A percentile compares a stretch with the other conserved stretches of the same genome.
phyloP scores from a whole-genome alignment of 1,140 invertebrate genomes.

The Carcinoscorpius rotundicauda region DNA sequence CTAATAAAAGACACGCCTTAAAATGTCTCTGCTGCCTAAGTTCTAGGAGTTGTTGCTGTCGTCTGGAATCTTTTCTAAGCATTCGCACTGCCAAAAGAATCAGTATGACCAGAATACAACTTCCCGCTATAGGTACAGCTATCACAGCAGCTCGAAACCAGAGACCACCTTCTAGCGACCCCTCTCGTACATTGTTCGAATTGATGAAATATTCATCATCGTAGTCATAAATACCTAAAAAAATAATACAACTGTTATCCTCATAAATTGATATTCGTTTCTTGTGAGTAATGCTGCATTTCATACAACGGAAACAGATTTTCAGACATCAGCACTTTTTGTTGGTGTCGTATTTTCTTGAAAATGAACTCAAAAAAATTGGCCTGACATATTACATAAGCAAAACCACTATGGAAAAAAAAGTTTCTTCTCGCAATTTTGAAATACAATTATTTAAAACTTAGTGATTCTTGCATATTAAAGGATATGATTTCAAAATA shows the following conservation, averaged over 20 bases:
- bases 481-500: neutral
- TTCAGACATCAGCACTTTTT: too few species aligned
- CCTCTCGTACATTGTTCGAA: neutral
- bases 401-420: neutral
- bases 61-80: conserved; percentile 41
- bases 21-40: conserved; percentile 16
- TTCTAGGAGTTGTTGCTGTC: conserved; percentile 31
- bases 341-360: too few species aligned
- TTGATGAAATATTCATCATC: conserved; percentile 14
- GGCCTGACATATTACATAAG: conserved; percentile 8
- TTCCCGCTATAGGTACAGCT: conserved; percentile 66
- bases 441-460: neutral
- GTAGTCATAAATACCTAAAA: conserved; percentile 3
- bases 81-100: conserved; percentile 61
- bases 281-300: too few species aligned
- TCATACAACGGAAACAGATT: too few species aligned
- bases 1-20: too few species aligned
- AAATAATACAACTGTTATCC: conserved; percentile 6
- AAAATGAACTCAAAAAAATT: too few species aligned
- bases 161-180: conserved; percentile 38
- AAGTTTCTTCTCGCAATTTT: conserved; percentile 3
- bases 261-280: conserved; percentile 4
- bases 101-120: conserved; percentile 60
- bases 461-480: neutral
- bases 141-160: conserved; percentile 78